Base-by-base conservation (phyloP, 2,113 vertebrate species). In the Gulo gulo region DNA sequence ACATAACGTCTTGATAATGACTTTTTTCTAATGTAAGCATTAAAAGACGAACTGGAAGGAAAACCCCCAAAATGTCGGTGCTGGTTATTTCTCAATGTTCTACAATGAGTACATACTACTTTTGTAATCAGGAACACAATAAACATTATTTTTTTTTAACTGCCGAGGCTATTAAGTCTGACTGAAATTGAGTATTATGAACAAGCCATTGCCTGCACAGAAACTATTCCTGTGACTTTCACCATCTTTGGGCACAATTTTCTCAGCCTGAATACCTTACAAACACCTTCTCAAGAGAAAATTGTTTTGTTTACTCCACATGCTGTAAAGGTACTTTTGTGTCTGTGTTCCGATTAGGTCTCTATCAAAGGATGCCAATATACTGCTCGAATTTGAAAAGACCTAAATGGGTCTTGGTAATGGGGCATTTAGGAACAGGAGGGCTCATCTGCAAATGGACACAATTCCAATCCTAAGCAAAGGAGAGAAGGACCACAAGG, bases 51-150 rank as follows among this genome's bases (percentile, higher is more conserved):
- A 83, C 42, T 50, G 42, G n/a, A 45, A 61, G 57, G 39, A 71
- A 65, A 95, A 88, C 24, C 23, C 63, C 71, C 52, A 36, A 76
- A 86, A 26, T 31, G 15, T 85, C 55, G 74, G 29, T 21, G 74
- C 42, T 39, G 23, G 76, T 69, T 82, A 81, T 96, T 80, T 89
- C 71, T 92, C 89, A 50, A 95, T 90, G 50, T 47, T 90, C 87
- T 84, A 57, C 74, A 74, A 50, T 52, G 45, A 74, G 69, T 31
- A 55, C 61, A 50, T 79, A 50, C 29, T 57, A 76, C 71, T 95
- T 94, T 79, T 88, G 85, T 83, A 82, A 93, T 86, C 85, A 91
- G 57, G 95, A 88, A 78, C 82, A 85, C 80, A 92, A 87, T 85
- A 88, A 88, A 76, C 74, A 78, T 45, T 45, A 67, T 50, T 61